A percentile compares a stretch with the other conserved stretches of the same genome.
Conservation (phyloP, 1,140 invertebrate genomes). For the Dufourea novaeangliae region DNA sequence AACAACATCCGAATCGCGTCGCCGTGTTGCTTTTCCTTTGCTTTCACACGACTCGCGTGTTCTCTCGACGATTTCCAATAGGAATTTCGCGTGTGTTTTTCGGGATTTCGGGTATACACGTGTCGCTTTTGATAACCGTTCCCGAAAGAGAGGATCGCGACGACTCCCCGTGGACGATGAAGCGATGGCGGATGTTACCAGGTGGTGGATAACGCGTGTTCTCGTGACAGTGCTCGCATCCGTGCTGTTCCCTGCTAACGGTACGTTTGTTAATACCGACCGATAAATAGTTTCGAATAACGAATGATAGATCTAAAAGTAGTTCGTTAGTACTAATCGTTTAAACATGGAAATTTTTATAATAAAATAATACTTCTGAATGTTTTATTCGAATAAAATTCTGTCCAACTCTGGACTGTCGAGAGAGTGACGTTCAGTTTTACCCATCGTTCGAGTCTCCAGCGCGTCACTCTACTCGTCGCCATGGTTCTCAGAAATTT, state of each 20-base stretch:
- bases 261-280: slow-evolving; percentile 45
- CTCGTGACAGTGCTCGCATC: slow-evolving; percentile 47
- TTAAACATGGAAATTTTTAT: too few species aligned
- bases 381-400: too few species aligned
- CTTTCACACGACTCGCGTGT: slow-evolving; percentile 31
- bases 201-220: slow-evolving; percentile 37
- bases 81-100: not conserved
- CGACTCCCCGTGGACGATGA: slow-evolving; percentile 51
- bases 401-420: too few species aligned
- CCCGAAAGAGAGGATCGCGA: not conserved
- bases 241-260: slow-evolving; percentile 34
- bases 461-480: too few species aligned
- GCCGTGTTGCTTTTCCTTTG: too few species aligned
- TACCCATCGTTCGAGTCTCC: not conserved
- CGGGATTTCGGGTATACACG: too few species aligned
- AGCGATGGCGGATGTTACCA: slow-evolving; percentile 65
- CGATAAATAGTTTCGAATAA: too few species aligned
- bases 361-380: too few species aligned
- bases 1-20: slow-evolving; percentile 32
- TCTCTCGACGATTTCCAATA: not conserved
- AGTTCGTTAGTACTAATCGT: too few species aligned
- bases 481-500: not conserved
- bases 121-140: too few species aligned
- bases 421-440: not conserved
- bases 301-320: too few species aligned